Evolutionary conservation across 2,888 invertebrate genomes (phyloP).

Genomic region (Trissoscelio sp.): DNA sequence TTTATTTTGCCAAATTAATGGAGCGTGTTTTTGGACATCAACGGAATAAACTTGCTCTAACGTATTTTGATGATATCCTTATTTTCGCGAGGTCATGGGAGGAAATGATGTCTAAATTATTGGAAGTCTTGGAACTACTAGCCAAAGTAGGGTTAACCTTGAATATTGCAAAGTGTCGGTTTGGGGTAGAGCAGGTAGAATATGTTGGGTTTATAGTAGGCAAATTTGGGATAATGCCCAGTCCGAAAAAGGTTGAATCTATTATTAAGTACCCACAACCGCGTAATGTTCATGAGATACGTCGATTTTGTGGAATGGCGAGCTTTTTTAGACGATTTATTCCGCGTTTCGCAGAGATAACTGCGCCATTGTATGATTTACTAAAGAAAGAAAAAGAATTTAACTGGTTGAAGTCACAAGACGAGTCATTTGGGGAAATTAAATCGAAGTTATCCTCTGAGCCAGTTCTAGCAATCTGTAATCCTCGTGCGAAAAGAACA

Average conservation of each 20-base stretch:
- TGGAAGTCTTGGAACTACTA: constrained; percentile 69
- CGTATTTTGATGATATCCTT: constrained; percentile 77
- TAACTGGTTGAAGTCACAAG: background rate
- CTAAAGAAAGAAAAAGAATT: background rate
- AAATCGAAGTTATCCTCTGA: background rate
- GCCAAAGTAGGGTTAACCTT: constrained; percentile 72
- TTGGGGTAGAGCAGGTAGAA: constrained; percentile 70
- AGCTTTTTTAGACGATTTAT: constrained; percentile 58
- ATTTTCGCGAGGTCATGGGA: constrained; percentile 68
- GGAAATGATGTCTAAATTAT: constrained; percentile 70
- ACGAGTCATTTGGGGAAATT: background rate
- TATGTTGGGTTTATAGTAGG: constrained; percentile 73
- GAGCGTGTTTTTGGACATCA: constrained; percentile 69
- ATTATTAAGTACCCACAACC: constrained; percentile 18
- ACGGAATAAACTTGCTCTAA: constrained; percentile 65
- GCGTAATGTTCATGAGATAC: constrained; percentile 46
- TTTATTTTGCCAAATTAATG: constrained; percentile 72
- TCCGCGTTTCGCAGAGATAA: constrained; percentile 15
- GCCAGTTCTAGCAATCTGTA: background rate
- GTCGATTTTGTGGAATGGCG: constrained; percentile 45
- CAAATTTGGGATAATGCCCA: background rate
- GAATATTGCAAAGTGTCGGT: constrained; percentile 73
- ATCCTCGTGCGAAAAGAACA: constrained; percentile 5
- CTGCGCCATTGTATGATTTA: constrained; percentile 6
- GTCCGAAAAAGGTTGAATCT: background rate